Conservation (phyloP, 2,888 invertebrate species). For the Yponomeuta evonymella region DNA sequence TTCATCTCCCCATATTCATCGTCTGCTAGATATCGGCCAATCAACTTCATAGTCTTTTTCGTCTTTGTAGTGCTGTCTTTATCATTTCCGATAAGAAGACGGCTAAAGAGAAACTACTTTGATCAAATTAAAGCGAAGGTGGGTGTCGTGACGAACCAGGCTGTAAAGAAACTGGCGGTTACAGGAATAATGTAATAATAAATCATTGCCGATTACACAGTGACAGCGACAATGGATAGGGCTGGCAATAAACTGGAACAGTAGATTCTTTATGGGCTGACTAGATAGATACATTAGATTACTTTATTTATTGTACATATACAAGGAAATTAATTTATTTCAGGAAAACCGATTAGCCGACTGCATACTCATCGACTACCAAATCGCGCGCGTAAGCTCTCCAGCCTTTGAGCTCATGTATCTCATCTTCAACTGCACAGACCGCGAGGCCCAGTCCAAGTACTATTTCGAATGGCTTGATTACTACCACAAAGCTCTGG, state of each 20-base stretch:
- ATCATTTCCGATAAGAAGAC: background rate
- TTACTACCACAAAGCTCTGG: slow-evolving; percentile 11
- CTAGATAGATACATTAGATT: too few species aligned
- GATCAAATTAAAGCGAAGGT: too few species aligned
- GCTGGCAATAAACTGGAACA: too few species aligned
- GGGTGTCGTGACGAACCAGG: too few species aligned
- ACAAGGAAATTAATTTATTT: background rate
- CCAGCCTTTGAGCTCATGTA: slow-evolving; percentile 13
- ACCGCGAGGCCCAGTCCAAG: slow-evolving; percentile 13
- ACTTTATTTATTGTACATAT: background rate
- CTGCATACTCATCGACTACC: slow-evolving; percentile 17
- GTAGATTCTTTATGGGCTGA: too few species aligned
- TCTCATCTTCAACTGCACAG: slow-evolving; percentile 17
- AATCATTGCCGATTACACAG: too few species aligned
- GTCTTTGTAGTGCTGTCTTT: background rate
- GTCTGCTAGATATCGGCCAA: too few species aligned
- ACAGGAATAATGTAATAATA: too few species aligned
- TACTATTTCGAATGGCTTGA: slow-evolving; percentile 18
- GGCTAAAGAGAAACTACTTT: background rate
- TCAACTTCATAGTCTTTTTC: background rate
- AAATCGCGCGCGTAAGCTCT: slow-evolving; percentile 4
- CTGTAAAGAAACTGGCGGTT: too few species aligned
- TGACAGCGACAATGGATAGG: too few species aligned
- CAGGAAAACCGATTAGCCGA: slow-evolving; percentile 1
- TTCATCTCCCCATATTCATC: too few species aligned